phyloP scores from a whole-genome alignment of 2,888 invertebrate species.

The Patella caerulea region DNA sequence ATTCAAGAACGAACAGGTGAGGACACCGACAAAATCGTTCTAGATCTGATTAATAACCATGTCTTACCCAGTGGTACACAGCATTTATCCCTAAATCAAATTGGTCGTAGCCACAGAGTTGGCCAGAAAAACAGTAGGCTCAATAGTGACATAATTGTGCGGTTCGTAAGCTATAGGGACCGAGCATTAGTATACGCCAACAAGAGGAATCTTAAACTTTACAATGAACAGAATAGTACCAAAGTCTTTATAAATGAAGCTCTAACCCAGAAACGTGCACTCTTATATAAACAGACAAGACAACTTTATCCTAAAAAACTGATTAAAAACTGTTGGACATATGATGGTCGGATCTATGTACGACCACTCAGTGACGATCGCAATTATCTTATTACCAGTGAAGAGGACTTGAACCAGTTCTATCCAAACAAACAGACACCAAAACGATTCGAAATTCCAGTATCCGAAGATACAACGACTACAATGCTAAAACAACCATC shows the following conservation, averaged over 20 bases:
- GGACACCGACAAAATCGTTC: not conserved
- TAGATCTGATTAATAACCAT: not conserved
- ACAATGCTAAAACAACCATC: not conserved
- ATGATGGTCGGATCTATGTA: not conserved
- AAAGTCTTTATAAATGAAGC: not conserved
- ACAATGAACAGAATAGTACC: not conserved
- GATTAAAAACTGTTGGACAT: not conserved
- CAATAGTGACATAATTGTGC: not conserved
- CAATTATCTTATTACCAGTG: not conserved
- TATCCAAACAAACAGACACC: not conserved
- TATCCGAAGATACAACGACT: not conserved
- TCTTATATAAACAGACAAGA: not conserved
- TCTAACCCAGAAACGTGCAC: not conserved
- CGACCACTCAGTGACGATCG: not conserved
- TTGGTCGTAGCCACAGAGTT: not conserved
- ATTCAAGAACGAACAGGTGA: not conserved
- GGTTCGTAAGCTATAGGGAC: not conserved
- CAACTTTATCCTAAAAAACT: no score
- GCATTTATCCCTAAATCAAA: not conserved
- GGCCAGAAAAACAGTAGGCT: not conserved
- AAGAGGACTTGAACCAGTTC: not conserved
- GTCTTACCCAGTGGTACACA: not conserved
- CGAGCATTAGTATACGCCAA: not conserved
- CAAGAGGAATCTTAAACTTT: not conserved
- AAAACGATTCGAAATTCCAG: not conserved